A percentile compares a stretch with the other conserved stretches of the same genome.
Conservation (phyloP, 1,140 invertebrate genomes). For the Galleria mellonella region DNA sequence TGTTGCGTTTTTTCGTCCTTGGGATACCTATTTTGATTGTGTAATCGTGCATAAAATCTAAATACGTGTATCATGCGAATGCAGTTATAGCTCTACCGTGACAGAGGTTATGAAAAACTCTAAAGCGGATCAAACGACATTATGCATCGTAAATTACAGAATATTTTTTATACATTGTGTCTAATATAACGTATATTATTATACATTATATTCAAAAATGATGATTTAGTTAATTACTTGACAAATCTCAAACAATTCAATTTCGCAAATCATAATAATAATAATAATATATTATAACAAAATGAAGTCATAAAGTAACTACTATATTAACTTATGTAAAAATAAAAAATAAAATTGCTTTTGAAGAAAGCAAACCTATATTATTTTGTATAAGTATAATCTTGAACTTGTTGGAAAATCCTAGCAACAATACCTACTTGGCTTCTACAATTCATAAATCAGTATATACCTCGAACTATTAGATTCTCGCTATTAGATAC, state of each 20-base stretch:
- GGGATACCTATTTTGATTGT: constrained; percentile 37
- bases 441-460: too few species aligned
- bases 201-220: background rate
- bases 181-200: background rate
- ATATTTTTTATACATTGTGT: constrained; percentile 6
- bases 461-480: too few species aligned
- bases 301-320: too few species aligned
- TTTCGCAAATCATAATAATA: constrained; percentile 41
- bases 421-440: too few species aligned
- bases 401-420: too few species aligned
- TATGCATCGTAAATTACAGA: background rate
- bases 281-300: too few species aligned
- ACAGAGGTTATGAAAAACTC: constrained; percentile 29
- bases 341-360: too few species aligned
- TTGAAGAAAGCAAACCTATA: too few species aligned
- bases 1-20: constrained; percentile 59
- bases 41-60: constrained; percentile 53
- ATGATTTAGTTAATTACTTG: constrained; percentile 8
- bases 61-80: constrained; percentile 64
- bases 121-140: constrained; percentile 19
- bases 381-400: too few species aligned
- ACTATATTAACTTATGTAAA: too few species aligned
- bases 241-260: constrained; percentile 61
- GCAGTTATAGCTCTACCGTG: constrained; percentile 57
- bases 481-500: too few species aligned